phyloP scores from a whole-genome alignment of 2,888 invertebrate species.

The Hymenopus coronatus region DNA sequence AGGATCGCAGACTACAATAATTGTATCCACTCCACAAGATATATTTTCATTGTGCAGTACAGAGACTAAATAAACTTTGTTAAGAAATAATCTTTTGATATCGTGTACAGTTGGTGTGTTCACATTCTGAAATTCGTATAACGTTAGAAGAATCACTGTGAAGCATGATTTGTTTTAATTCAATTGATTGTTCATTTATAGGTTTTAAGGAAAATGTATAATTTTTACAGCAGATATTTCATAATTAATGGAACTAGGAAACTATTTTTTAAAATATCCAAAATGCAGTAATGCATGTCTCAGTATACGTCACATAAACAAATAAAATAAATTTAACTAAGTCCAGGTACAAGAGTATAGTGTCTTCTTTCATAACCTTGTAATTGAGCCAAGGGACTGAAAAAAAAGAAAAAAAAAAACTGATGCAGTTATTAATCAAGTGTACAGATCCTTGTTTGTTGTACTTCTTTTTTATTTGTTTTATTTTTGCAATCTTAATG shows the following conservation, averaged over 20 bases:
- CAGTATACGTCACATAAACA: conserved; percentile 23
- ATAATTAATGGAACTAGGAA: conserved; percentile 16
- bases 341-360: conserved; percentile 19
- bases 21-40: conserved; percentile 23
- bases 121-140: background rate
- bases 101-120: conserved; percentile 23
- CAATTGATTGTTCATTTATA: background rate
- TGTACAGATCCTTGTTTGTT: background rate
- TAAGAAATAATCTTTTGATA: conserved; percentile 21
- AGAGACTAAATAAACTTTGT: conserved; percentile 3
- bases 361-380: conserved; percentile 24
- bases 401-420: background rate
- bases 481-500: background rate
- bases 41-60: conserved; percentile 27
- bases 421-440: background rate
- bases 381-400: conserved; percentile 19
- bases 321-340: background rate
- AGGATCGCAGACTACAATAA: background rate
- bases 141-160: background rate
- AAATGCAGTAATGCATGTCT: conserved; percentile 28
- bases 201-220: background rate
- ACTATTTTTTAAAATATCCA: conserved; percentile 17
- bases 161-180: background rate
- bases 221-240: conserved; percentile 20
- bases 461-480: conserved; percentile 4